phyloP scores from a whole-genome alignment of 2,113 vertebrate species.

The Herpailurus yagouaroundi region DNA sequence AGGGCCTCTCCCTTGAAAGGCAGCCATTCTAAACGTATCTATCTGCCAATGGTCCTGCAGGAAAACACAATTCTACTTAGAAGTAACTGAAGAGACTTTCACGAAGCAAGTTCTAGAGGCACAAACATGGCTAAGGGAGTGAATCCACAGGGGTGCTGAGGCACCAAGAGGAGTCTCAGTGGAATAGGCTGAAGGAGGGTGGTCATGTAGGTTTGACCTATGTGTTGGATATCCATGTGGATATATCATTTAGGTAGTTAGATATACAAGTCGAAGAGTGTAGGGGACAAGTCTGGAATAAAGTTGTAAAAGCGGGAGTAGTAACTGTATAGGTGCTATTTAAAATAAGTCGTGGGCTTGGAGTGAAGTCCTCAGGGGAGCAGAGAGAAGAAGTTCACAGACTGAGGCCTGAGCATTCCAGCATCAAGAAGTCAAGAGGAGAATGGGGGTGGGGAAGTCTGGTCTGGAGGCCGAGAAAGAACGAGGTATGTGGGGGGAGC shows the following conservation, averaged over 20 bases:
- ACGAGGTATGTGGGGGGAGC: background rate
- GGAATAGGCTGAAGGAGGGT: background rate
- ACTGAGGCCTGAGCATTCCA: background rate
- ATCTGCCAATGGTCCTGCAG: background rate
- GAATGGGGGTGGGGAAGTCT: no score
- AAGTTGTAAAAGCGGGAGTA: background rate
- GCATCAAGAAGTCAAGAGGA: background rate
- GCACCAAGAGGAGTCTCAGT: no score
- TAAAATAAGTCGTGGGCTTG: background rate
- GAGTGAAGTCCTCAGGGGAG: background rate
- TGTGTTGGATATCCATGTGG: background rate
- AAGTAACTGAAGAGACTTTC: background rate
- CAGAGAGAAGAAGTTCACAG: background rate
- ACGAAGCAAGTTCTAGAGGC: no score
- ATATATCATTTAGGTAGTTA: background rate
- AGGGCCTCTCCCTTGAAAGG: background rate
- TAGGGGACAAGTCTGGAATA: background rate
- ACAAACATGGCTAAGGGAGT: background rate
- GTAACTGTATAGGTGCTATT: background rate
- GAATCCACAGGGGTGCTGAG: background rate
- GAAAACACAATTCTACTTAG: background rate
- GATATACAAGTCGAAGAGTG: background rate
- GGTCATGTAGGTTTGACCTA: background rate
- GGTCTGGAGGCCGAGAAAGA: background rate
- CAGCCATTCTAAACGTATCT: background rate